phyloP scores from a whole-genome alignment of 2,888 invertebrate species.

The Odontocolon sp. region DNA sequence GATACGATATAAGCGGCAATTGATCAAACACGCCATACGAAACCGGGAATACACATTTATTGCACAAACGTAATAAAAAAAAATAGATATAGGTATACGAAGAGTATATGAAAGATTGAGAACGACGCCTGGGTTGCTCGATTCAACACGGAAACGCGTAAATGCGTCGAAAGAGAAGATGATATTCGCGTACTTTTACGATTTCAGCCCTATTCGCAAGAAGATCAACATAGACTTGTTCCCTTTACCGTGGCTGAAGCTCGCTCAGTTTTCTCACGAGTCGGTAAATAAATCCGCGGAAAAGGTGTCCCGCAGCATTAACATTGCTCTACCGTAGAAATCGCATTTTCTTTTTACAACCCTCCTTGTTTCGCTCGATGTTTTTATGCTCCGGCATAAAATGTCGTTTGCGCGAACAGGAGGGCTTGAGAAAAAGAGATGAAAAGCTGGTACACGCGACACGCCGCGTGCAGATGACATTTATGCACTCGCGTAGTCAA shows the following conservation, averaged over 20 bases:
- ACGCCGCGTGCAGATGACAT: constrained; percentile 49
- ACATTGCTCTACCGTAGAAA: constrained; percentile 14
- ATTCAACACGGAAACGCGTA: constrained; percentile 5
- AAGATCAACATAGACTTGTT: constrained; percentile 18
- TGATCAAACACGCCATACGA: neutral
- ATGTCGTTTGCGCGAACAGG: constrained; percentile 19
- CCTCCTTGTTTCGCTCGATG: constrained; percentile 22
- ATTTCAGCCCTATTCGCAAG: constrained; percentile 2
- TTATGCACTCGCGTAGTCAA: constrained; percentile 41
- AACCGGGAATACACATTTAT: neutral
- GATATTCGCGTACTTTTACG: constrained; percentile 28
- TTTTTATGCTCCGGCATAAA: constrained; percentile 53
- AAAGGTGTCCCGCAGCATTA: constrained; percentile 34
- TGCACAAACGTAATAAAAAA: neutral
- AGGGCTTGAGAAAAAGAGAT: constrained; percentile 18
- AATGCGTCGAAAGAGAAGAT: constrained; percentile 3
- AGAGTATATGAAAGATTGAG: neutral
- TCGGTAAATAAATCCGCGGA: constrained; percentile 39
- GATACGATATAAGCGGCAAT: constrained; percentile 14
- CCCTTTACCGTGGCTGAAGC: neutral
- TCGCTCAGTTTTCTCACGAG: neutral
- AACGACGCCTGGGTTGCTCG: neutral
- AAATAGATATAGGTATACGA: neutral
- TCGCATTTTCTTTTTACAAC: constrained; percentile 46
- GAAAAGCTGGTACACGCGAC: constrained; percentile 37